Base-by-base conservation (phyloP, 2,888 invertebrate species). In the Spilarctia lutea region DNA sequence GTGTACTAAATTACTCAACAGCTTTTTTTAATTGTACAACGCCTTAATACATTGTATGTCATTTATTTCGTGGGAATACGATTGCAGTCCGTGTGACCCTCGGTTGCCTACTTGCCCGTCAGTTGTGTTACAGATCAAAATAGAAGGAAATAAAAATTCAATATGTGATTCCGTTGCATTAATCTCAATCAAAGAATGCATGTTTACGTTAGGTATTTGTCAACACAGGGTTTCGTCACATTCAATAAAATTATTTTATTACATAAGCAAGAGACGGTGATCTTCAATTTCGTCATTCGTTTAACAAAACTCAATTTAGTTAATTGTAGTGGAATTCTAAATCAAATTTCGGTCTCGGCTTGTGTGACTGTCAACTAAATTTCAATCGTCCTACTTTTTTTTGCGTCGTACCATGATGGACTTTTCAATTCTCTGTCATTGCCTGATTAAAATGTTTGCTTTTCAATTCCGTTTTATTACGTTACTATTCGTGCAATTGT, bases 171-270 rank as follows among this genome's bases (percentile, higher is more conserved):
- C 73, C 75, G 68, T 67, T 78, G 73, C 76, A 83, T 85, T 83
- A 84, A 85, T 80, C 80, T 86, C 82, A 82, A 83, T 82, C 76
- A 81, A 90, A 88, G 90, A 91, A 92, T 91, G 90, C 86, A 77
- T 91, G 89, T 91, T 91, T 90, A 83, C 83, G 79, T 84, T 83
- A 85, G 82, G 83, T 93, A 90, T 93, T 94, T 94, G 90, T 93
- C 91, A 93, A 94, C 92, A 94, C 86, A 80, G 80, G 84, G 85
- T 88, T 87, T 84, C 88, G 86, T 86, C 82, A 85, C 86, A 85
- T 86, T 88, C 82, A 90, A 89, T 89, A 83, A 87, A 82, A 87
- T 83, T 83, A 87, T 84, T 83, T 83, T 85, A 80, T 77, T 80
- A 75, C 76, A 73, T 77, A 84, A 75, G 75, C 52, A 66, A 63